Evolutionary conservation across 1,140 invertebrate genomes (phyloP), one percentile per base, ranked within the genome.

Genomic region (Wasmannia auropunctata): DNA sequence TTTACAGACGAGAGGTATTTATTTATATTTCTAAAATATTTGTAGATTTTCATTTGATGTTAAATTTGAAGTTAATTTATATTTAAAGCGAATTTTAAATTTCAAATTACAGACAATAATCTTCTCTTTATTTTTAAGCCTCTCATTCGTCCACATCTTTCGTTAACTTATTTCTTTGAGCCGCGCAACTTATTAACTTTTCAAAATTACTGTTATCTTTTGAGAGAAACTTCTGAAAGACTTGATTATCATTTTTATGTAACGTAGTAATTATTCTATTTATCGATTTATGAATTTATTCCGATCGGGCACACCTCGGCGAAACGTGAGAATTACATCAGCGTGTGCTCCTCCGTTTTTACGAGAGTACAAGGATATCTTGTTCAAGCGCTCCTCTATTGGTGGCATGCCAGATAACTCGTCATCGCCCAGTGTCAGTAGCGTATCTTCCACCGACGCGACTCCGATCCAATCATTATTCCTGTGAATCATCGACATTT

Each of bases 341-440:
- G 77, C 46, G 63, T 80, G 54, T 69, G 63, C 62, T 80, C 46
- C 76, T 63, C 58, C 58, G 58, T 79, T 79, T n/a, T 79, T 80
- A 69, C 62, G 34, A 69, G 49, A 69, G 31, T 54, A 80, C 77
- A 80, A 80, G 77, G 77, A 80, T 80, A 80, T 69, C 77, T 80
- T 65, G 76, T 80, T 63, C 43, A 67, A 67, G 62, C 76, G 60
- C 31, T 67, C 60, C 76, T 72, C 69, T 67, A 80, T 80, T 80
- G 76, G 76, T 80, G 31, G 76, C 43, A 67, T 7, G 62, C 43
- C 76, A 80, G 76, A 80, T 67, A 80, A 67, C 60, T 67, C 76
- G 77, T 80, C 77, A 80, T 79, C 75, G 43, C 7, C 25, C 37
- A 46, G 22, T 22, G 28, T 80, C 76, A 80, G 77, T 80, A 80